phyloP scores from a whole-genome alignment of 2,113 vertebrate species.

The Onychorhynchus coronatus region DNA sequence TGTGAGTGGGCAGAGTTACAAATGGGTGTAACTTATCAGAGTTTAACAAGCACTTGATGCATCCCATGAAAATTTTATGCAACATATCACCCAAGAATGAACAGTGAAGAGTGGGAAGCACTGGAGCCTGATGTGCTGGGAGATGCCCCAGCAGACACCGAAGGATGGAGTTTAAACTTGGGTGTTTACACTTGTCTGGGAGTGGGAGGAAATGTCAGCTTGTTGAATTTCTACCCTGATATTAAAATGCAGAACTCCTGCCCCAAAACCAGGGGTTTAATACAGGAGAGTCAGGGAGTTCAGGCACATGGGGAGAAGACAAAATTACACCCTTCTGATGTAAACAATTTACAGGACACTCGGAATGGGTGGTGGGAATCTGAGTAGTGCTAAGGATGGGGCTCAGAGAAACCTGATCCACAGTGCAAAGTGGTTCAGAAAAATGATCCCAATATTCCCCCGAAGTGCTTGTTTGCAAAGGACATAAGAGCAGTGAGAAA shows the following conservation, averaged over 20 bases:
- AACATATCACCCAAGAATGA: not conserved
- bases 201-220: not conserved
- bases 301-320: not conserved
- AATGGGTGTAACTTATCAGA: not conserved
- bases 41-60: not conserved
- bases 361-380: not conserved
- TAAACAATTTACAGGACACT: rapidly evolving
- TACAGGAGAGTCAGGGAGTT: not conserved
- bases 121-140: not conserved
- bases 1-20: not conserved
- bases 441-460: not conserved
- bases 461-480: not conserved
- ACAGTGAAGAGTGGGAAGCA: not conserved
- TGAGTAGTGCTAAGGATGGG: not conserved
- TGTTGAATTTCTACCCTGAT: not conserved
- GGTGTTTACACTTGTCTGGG: not conserved
- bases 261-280: not conserved
- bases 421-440: not conserved
- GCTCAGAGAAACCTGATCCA: not conserved
- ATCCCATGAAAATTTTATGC: not conserved
- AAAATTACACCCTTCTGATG: not conserved
- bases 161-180: not conserved
- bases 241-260: not conserved
- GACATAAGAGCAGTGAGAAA: not conserved
- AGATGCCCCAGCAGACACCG: not conserved